Base-by-base conservation (phyloP, 2,113 vertebrate species). In the Lepisosteus oculatus region DNA sequence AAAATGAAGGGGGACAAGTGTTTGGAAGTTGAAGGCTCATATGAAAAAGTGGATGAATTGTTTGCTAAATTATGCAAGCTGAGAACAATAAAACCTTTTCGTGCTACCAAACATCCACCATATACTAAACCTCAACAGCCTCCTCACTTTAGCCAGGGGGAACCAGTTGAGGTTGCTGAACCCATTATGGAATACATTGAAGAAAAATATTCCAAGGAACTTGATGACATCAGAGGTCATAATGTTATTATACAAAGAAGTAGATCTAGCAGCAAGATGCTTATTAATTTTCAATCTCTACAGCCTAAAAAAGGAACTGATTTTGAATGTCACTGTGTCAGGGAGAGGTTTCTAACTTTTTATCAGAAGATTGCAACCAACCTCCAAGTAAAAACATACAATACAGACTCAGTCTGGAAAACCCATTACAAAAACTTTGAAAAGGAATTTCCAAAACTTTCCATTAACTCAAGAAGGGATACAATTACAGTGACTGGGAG, bases 341-440 rank as follows among this genome's bases (percentile, higher is more conserved):
- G 75, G 69, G 84, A 88, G 70, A 41, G 80, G 56, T 91, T 91
- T 67, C 65, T 92, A 66, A 80, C 80, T 0, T 83, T 90, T 45
- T 90, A 89, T 78, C 90, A 92, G 76, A 85, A 84, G 55, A 79
- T 80, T 0, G 86, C 85, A 0, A 84, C 84, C 0, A 82, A 85
- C 62, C 72, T 92, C 41, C 69, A 81, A 59, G 17, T 61, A 3
- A 71, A n/a, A 42, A 43, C 57, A 1, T 43, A 79, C 43, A 0
- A 0, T 5, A 8, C 80, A 9, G 47, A 45, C 11, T 6, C 63
- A 8, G 61, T n/a, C 3, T n/a, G 44, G 17, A 45, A 0, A 2
- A 70, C 8, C 3, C 0, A 4, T 14, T 6, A 8, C 8, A 56
- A 3, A 63, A 85, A 67, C 56, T 55, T 55, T 4, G 0, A 17